Percentiles rank a stretch among this genome's conserved stretches.
Evolutionary conservation across 2,113 vertebrate species (phyloP).

Genomic region (Protomyctophum bolini): DNA sequence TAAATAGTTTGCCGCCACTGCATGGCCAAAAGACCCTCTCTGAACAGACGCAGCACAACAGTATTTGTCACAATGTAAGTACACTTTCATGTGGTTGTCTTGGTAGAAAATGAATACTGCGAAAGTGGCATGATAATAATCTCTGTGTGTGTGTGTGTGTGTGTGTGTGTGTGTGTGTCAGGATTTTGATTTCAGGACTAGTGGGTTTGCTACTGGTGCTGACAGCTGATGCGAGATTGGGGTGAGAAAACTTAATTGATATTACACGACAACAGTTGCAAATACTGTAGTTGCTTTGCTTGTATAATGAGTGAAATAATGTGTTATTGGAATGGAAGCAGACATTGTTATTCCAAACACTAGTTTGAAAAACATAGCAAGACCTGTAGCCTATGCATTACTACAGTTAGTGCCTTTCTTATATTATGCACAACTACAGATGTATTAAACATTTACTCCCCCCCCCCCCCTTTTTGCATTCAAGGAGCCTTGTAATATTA

Average conservation of each 20-base stretch:
- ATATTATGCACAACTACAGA: too few relatives aligned
- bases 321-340: too few relatives aligned
- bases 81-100: not conserved
- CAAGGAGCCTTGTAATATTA: too few relatives aligned
- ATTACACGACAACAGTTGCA: too few relatives aligned
- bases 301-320: too few relatives aligned
- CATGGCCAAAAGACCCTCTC: not conserved
- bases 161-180: conserved; percentile 33
- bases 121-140: not conserved
- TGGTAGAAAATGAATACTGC: not conserved
- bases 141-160: not conserved
- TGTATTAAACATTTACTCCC: not conserved
- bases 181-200: conserved; percentile 62
- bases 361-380: not conserved
- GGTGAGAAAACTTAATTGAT: conserved; percentile 58
- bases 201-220: conserved; percentile 62
- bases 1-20: conserved; percentile 39
- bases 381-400: not conserved
- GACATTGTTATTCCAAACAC: too few relatives aligned
- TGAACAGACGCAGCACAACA: not conserved
- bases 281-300: too few relatives aligned
- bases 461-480: not conserved
- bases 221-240: conserved; percentile 67
- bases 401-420: not conserved
- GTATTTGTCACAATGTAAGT: conserved; percentile 56